Evolutionary conservation across 2,113 vertebrate species (phyloP).

Genomic region (Orcinus orca): DNA sequence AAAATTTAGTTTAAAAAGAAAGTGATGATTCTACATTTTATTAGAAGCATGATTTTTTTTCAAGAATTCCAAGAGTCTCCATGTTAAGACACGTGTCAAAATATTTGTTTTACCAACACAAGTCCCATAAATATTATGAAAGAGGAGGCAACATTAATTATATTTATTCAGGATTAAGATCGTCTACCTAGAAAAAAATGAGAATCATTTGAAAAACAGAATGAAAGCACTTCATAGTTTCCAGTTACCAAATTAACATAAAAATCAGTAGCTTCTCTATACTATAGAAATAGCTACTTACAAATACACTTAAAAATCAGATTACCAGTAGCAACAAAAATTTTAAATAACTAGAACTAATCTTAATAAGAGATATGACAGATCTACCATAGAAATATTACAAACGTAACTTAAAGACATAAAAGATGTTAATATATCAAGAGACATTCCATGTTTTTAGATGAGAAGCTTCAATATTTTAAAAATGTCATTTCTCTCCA

Average conservation of each 20-base stretch:
- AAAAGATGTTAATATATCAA: constrained; percentile 62
- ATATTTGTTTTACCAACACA: not conserved
- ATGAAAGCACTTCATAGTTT: not conserved
- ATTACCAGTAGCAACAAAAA: constrained; percentile 41
- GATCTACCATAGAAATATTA: constrained; percentile 41
- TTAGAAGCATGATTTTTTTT: not conserved
- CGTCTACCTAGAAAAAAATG: not conserved
- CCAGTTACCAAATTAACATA: constrained; percentile 14
- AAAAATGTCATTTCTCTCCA: constrained; percentile 65
- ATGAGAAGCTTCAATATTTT: constrained; percentile 64
- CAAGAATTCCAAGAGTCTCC: not conserved
- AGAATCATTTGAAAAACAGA: constrained; percentile 3
- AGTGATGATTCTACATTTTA: not conserved
- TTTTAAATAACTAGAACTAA: not conserved
- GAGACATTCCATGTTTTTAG: constrained; percentile 1
- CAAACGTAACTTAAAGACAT: constrained; percentile 37
- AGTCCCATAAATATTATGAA: not conserved
- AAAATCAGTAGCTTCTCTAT: not conserved
- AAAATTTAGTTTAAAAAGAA: constrained; percentile 28
- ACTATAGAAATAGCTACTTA: constrained; percentile 24
- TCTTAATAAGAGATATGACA: constrained; percentile 21
- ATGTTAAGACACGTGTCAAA: constrained; percentile 5
- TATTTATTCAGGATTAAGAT: not conserved
- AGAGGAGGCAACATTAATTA: not conserved
- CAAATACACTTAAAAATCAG: constrained; percentile 2